A percentile compares a stretch with the other conserved stretches of the same genome.
These are phyloP conservation scores for Gonatopus flavifemur DNA, from an alignment of 1,140 invertebrate species.

Conservation along the genomic window DNA sequence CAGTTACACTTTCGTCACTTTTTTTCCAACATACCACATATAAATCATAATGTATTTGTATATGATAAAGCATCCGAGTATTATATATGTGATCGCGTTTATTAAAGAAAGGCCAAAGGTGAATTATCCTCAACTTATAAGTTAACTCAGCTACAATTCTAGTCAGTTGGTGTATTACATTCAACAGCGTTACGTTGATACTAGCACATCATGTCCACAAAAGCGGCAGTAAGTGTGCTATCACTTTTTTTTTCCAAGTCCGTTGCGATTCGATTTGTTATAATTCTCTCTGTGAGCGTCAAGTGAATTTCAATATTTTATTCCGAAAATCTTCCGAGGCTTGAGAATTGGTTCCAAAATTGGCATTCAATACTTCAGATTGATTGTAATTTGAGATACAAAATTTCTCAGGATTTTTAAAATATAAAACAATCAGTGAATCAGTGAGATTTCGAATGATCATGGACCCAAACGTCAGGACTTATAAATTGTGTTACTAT, in stretches of 20 bases:
- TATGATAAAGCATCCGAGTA: slow-evolving; percentile 22
- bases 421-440: too few relatives aligned
- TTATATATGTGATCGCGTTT: slow-evolving; percentile 22
- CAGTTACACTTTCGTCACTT: too few relatives aligned
- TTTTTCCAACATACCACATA: slow-evolving; percentile 12
- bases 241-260: background rate
- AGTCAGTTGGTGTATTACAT: slow-evolving; percentile 33
- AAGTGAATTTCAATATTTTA: too few relatives aligned
- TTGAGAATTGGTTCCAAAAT: too few relatives aligned
- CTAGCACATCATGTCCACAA: slow-evolving; percentile 34
- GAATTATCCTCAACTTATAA: slow-evolving; percentile 48
- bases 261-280: background rate
- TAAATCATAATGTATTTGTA: slow-evolving; percentile 9
- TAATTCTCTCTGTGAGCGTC: background rate
- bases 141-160: slow-evolving; percentile 30
- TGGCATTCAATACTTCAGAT: too few relatives aligned
- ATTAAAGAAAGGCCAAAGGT: slow-evolving; percentile 43
- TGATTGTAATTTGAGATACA: too few relatives aligned
- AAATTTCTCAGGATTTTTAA: too few relatives aligned
- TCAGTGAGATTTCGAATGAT: too few relatives aligned
- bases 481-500: too few relatives aligned
- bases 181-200: slow-evolving; percentile 9
- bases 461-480: too few relatives aligned
- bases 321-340: too few relatives aligned
- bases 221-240: slow-evolving; percentile 38